phyloP scores from a whole-genome alignment of 2,113 vertebrate genomes.

The Sus scrofa region DNA sequence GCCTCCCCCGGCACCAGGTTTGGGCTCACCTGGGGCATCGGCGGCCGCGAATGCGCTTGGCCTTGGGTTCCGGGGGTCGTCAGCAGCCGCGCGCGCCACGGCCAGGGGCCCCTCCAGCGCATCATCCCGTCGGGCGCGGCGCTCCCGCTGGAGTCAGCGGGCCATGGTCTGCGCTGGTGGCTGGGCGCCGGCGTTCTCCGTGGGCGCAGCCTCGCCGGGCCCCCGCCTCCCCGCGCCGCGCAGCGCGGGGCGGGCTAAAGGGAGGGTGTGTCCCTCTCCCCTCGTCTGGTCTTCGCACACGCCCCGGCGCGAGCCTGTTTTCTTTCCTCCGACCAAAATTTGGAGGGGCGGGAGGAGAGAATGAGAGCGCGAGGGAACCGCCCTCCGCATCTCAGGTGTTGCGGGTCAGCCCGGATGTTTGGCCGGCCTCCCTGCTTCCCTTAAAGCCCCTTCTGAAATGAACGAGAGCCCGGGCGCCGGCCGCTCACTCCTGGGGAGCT shows the following conservation, averaged over 20 bases:
- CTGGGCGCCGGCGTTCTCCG: not conserved
- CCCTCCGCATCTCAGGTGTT: too few species aligned
- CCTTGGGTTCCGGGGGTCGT: not conserved
- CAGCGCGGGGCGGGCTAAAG: not conserved
- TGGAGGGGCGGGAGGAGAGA: too few species aligned
- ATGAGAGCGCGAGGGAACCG: not conserved
- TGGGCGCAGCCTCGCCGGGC: not conserved
- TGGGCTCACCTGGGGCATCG: constrained; percentile 9
- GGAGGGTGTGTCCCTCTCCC: constrained; percentile 57
- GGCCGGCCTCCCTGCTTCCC: not conserved
- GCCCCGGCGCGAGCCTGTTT: not conserved
- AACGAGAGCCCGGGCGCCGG: not conserved
- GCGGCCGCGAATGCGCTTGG: not conserved
- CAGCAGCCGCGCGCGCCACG: not conserved
- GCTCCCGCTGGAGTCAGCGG: not conserved
- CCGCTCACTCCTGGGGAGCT: not conserved
- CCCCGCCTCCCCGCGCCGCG: not conserved
- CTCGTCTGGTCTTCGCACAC: not conserved
- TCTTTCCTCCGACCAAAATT: constrained; percentile 54
- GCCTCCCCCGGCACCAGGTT: not conserved
- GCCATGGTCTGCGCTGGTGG: not conserved
- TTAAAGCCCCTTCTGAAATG: not conserved
- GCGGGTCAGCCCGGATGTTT: fast-evolving
- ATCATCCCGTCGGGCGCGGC: not conserved
- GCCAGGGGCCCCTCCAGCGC: not conserved